Conservation (phyloP, 2,888 invertebrate genomes). For the Odontomyia ornata region DNA sequence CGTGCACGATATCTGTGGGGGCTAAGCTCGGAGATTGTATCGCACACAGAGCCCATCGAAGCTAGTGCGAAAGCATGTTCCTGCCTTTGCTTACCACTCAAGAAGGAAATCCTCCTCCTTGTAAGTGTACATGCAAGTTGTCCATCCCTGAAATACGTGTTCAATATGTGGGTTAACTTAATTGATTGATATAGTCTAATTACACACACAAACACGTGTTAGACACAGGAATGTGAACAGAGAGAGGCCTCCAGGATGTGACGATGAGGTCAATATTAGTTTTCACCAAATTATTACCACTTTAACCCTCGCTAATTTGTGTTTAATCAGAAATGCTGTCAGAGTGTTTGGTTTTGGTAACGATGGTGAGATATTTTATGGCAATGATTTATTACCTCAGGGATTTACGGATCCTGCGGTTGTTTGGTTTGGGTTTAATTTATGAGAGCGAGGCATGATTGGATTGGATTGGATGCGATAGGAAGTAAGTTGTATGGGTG, state of each 20-base stretch:
- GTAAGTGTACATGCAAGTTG: neutral
- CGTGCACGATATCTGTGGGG: neutral
- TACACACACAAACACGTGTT: constrained; percentile 35
- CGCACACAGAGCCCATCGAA: neutral
- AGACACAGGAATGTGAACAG: neutral
- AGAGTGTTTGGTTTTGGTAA: constrained; percentile 16
- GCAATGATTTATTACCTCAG: neutral
- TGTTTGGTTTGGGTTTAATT: neutral
- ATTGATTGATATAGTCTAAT: constrained; percentile 39
- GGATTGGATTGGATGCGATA: neutral
- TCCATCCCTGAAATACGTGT: neutral
- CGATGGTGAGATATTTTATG: constrained; percentile 4
- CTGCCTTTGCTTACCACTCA: neutral
- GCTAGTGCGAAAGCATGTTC: neutral
- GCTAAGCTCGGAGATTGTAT: neutral
- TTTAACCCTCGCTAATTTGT: constrained; percentile 1
- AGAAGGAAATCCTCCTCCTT: neutral
- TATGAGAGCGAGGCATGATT: neutral
- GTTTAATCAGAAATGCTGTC: constrained; percentile 19
- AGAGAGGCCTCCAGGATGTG: neutral
- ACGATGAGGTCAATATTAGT: constrained; percentile 32
- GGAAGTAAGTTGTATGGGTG: no score
- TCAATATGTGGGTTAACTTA: constrained; percentile 18
- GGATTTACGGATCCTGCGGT: neutral
- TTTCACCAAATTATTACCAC: constrained; percentile 33